These are phyloP conservation scores for Dryoscopus gambensis DNA, from an alignment of 2,113 vertebrate genomes.

Conservation along the genomic window DNA sequence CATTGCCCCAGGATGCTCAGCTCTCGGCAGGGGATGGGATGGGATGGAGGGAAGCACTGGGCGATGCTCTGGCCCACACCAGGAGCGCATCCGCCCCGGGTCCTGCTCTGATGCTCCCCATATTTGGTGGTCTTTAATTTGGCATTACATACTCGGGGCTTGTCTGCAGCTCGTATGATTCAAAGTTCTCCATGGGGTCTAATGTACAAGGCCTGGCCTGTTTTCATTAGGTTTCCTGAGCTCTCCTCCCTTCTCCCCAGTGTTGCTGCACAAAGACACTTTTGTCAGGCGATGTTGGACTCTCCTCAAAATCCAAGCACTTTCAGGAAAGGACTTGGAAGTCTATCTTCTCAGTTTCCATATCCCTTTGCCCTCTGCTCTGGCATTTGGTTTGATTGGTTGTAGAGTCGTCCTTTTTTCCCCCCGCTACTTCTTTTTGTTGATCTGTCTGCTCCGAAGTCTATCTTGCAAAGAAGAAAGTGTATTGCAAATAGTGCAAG, in stretches of 20 bases:
- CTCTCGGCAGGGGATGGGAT: not conserved
- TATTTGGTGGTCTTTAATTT: constrained; percentile 56
- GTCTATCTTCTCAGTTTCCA: constrained; percentile 77
- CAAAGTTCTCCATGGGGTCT: constrained; percentile 66
- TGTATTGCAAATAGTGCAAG: constrained; percentile 2
- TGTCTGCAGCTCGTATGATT: constrained; percentile 60
- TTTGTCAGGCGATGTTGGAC: constrained; percentile 74
- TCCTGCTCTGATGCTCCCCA: not conserved
- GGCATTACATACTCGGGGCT: constrained; percentile 37
- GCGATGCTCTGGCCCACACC: not conserved
- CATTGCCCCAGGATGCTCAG: not conserved
- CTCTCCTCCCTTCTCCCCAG: constrained; percentile 62
- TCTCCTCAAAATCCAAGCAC: constrained; percentile 73
- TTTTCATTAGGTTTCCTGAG: constrained; percentile 69
- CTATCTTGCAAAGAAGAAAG: constrained; percentile 27
- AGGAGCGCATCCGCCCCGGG: not conserved
- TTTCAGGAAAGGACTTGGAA: constrained; percentile 77
- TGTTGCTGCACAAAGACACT: constrained; percentile 71
- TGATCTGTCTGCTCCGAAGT: not conserved
- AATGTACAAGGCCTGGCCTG: constrained; percentile 65
- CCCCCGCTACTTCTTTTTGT: not conserved
- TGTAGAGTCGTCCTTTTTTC: not conserved
- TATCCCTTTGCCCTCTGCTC: constrained; percentile 69
- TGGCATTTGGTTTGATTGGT: constrained; percentile 67
- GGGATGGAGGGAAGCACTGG: not conserved